Conservation (phyloP, 2,113 vertebrate genomes). For the Micronycteris hirsuta region DNA sequence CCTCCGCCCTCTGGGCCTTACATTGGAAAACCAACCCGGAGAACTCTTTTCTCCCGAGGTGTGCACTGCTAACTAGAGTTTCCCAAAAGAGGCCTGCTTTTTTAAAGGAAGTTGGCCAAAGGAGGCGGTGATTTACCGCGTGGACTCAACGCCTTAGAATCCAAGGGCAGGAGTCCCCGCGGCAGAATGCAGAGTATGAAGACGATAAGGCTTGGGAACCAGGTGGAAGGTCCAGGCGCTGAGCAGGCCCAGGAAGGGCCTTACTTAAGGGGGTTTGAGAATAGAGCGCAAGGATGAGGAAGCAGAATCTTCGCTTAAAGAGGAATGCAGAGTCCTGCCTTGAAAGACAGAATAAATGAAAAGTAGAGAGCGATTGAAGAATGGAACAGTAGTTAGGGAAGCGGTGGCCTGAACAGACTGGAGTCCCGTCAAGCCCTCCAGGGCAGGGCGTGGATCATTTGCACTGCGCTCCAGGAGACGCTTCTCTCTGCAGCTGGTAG, state of each 20-base stretch:
- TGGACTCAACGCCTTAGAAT: background rate
- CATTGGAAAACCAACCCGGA: background rate
- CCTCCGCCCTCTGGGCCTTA: background rate
- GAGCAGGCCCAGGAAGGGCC: background rate
- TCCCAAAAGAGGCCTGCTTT: background rate
- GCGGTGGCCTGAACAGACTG: rapidly evolving
- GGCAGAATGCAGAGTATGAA: background rate
- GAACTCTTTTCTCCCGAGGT: background rate
- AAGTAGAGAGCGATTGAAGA: background rate
- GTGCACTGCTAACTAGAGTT: background rate
- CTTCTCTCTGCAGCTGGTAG: background rate
- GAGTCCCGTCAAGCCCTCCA: background rate
- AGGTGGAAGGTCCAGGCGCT: background rate
- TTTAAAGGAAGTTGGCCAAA: background rate
- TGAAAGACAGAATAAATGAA: background rate
- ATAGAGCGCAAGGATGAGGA: background rate
- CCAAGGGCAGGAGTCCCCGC: background rate
- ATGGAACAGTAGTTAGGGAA: background rate
- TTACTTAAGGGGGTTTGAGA: background rate
- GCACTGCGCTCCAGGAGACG: background rate
- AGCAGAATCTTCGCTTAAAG: background rate
- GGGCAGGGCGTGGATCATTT: background rate
- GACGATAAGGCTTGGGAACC: background rate
- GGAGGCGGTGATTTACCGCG: background rate
- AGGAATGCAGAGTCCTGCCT: background rate